Evolutionary conservation across 2,888 invertebrate species (phyloP).

Genomic region (Nomada flava): DNA sequence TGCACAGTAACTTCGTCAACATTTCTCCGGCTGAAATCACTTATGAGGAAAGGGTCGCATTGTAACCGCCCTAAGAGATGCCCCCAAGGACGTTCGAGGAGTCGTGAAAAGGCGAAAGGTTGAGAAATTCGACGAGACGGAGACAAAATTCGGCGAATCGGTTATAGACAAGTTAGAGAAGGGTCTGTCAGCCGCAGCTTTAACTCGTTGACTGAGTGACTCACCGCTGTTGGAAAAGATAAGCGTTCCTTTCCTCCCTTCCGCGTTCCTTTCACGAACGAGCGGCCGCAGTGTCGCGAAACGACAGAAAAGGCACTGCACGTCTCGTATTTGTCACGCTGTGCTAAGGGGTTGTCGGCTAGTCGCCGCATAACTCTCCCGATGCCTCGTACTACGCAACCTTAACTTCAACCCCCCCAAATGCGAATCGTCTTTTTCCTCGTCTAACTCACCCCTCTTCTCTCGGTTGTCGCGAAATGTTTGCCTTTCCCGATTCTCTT

Average conservation of each 20-base stretch:
- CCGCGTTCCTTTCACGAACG: conserved; percentile 51
- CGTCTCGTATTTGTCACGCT: conserved; percentile 78
- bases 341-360: conserved; percentile 78
- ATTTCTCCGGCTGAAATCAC: conserved; percentile 43
- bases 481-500: conserved; percentile 24
- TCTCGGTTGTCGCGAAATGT: conserved; percentile 19
- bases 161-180: conserved; percentile 57
- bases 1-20: conserved; percentile 42
- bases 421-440: conserved; percentile 34
- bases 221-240: conserved; percentile 38
- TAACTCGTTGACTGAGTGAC: conserved; percentile 76
- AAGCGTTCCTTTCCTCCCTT: conserved; percentile 31
- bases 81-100: neutral
- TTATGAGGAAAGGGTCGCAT: conserved; percentile 33
- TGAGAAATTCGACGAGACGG: neutral
- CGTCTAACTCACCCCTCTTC: conserved; percentile 8
- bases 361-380: conserved; percentile 79
- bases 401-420: conserved; percentile 58
- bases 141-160: conserved; percentile 60
- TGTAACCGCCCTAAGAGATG: neutral
- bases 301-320: conserved; percentile 66
- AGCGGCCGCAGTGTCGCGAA: conserved; percentile 59
- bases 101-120: no score
- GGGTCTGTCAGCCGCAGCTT: conserved; percentile 74
- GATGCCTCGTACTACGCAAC: conserved; percentile 61